Conservation (phyloP, 2,113 vertebrate genomes). For the Aspiorhynchus laticeps region DNA sequence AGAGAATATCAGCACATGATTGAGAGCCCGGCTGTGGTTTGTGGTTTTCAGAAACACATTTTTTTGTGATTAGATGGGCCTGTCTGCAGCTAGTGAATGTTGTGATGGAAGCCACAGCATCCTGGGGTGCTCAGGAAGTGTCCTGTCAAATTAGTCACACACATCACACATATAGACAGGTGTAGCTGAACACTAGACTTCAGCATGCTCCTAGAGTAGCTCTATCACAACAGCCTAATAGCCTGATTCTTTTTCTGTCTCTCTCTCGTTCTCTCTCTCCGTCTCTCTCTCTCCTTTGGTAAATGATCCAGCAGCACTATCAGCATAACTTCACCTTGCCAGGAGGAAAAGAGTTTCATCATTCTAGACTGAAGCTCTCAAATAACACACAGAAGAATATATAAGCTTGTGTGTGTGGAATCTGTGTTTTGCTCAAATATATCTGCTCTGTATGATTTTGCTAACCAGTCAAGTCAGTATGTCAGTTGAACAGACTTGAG, state of each 20-base stretch:
- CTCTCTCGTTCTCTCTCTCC: background rate
- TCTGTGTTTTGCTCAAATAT: background rate
- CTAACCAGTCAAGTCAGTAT: background rate
- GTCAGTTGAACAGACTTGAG: background rate
- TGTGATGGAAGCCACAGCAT: slow-evolving; percentile 24
- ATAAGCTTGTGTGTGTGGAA: background rate
- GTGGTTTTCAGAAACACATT: slow-evolving; percentile 20
- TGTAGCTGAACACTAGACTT: slow-evolving; percentile 24
- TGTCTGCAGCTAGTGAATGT: slow-evolving; percentile 33
- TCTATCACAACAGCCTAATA: slow-evolving; percentile 11
- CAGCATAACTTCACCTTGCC: slow-evolving; percentile 27
- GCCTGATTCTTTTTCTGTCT: background rate
- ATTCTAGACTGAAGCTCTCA: slow-evolving; percentile 12
- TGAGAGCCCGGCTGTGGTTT: background rate
- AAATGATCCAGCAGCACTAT: slow-evolving; percentile 33
- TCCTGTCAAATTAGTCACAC: slow-evolving; percentile 43
- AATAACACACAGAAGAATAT: background rate
- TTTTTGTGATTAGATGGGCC: slow-evolving; percentile 5
- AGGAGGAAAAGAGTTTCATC: slow-evolving; percentile 31
- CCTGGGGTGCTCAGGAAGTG: slow-evolving; percentile 28
- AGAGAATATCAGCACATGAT: background rate
- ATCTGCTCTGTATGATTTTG: background rate
- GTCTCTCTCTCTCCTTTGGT: background rate
- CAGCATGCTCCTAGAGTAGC: background rate
- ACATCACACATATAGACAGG: slow-evolving; percentile 27